These are phyloP conservation scores for Enoplosus armatus DNA, from an alignment of 2,797 vertebrate genomes.

Conservation along the genomic window DNA sequence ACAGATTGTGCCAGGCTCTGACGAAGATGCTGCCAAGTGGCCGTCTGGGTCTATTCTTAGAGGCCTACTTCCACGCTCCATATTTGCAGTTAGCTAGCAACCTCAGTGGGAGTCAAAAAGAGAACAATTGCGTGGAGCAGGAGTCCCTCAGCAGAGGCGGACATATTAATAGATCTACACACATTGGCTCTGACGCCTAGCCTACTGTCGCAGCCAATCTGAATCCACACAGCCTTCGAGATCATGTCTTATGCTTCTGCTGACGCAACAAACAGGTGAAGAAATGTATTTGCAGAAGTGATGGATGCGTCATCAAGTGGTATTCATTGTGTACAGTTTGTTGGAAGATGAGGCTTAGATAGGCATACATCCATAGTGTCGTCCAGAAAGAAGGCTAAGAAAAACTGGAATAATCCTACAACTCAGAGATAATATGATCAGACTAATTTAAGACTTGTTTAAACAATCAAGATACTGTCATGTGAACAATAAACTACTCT, in stretches of 20 bases:
- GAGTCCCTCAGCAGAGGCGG: constrained; percentile 67
- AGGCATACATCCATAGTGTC: neutral
- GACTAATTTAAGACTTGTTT: neutral
- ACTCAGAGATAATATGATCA: neutral
- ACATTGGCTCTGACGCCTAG: constrained; percentile 66
- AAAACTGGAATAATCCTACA: constrained; percentile 10
- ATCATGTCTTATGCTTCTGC: constrained; percentile 27
- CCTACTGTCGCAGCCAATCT: constrained; percentile 47
- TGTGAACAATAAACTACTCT: neutral
- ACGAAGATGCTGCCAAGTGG: constrained; percentile 77
- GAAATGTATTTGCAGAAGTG: constrained; percentile 24
- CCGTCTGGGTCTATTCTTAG: constrained; percentile 80
- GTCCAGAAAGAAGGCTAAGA: constrained; percentile 17
- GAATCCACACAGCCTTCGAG: constrained; percentile 35
- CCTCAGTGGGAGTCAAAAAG: constrained; percentile 57
- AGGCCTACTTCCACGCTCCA: constrained; percentile 76
- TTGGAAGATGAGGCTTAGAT: neutral
- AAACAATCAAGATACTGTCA: neutral
- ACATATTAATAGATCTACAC: constrained; percentile 73
- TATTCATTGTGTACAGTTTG: constrained; percentile 18
- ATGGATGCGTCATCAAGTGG: constrained; percentile 52
- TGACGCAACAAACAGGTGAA: constrained; percentile 51
- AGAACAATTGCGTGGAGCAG: constrained; percentile 66
- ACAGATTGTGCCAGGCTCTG: constrained; percentile 79
- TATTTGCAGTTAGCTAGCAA: constrained; percentile 72